Conservation (phyloP, 2,113 vertebrate species). For the Carollia perspicillata region DNA sequence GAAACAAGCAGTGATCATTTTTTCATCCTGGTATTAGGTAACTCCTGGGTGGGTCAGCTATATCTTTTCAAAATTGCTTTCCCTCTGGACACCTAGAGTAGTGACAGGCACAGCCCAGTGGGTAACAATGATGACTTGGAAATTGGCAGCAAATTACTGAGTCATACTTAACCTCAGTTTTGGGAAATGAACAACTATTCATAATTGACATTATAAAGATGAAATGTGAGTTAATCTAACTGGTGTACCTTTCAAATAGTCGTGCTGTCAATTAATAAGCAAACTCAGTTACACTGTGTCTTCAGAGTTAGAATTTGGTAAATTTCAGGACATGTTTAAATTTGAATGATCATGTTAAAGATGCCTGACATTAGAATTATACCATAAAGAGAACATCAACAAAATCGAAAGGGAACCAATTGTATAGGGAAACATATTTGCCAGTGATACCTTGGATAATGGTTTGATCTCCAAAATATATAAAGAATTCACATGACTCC, state of each 20-base stretch:
- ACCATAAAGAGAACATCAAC: too few species aligned
- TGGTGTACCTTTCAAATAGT: background rate
- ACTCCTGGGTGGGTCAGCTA: background rate
- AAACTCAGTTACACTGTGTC: background rate
- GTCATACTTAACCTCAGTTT: background rate
- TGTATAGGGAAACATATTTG: too few species aligned
- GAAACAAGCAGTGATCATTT: background rate
- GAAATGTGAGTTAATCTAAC: background rate
- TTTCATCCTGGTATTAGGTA: background rate
- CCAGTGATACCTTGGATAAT: too few species aligned
- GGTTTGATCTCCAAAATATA: too few species aligned
- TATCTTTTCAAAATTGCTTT: background rate
- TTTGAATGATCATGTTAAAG: background rate
- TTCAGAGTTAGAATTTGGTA: background rate
- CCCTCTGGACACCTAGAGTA: background rate
- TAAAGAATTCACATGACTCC: too few species aligned
- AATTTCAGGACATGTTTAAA: background rate
- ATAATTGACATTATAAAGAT: background rate
- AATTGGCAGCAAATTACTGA: background rate
- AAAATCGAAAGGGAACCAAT: too few species aligned
- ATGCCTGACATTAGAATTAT: background rate
- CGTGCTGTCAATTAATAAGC: background rate
- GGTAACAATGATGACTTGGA: background rate
- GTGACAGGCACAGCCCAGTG: accelerated
- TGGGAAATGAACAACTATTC: background rate